phyloP scores from a whole-genome alignment of 2,888 invertebrate species.

The Desoria tigrina region DNA sequence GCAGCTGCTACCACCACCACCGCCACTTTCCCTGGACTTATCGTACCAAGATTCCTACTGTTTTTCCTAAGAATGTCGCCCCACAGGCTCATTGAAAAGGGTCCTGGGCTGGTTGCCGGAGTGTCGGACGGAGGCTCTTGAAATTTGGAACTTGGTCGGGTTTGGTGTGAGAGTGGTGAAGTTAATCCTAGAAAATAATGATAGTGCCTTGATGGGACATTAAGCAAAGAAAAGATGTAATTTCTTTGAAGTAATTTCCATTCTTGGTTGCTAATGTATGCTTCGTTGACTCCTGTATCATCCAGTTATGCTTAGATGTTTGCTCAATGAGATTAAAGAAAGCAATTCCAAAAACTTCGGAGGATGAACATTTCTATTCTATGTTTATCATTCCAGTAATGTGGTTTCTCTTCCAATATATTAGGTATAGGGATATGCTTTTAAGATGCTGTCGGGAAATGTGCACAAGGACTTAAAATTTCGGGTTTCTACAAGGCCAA shows the following conservation, averaged over 20 bases:
- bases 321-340: slow-evolving; percentile 7
- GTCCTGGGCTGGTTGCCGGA: background rate
- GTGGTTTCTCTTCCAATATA: no score
- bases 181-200: slow-evolving; percentile 18
- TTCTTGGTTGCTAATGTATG: background rate
- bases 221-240: slow-evolving; percentile 22
- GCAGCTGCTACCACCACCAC: background rate
- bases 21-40: background rate
- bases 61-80: no score
- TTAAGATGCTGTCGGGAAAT: no score
- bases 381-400: background rate
- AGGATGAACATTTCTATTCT: background rate
- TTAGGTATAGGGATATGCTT: no score
- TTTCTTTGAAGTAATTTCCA: slow-evolving; percentile 16
- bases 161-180: background rate
- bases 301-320: background rate
- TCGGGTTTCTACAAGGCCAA: no score
- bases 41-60: no score
- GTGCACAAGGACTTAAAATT: no score
- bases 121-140: background rate
- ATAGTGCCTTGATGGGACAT: slow-evolving; percentile 26
- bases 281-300: slow-evolving; percentile 8
- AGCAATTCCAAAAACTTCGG: slow-evolving; percentile 15
- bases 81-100: background rate
- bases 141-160: background rate